Evolutionary conservation across 2,113 vertebrate genomes (phyloP), one percentile per base, ranked within the genome.

Genomic region (Platysteira castanea): DNA sequence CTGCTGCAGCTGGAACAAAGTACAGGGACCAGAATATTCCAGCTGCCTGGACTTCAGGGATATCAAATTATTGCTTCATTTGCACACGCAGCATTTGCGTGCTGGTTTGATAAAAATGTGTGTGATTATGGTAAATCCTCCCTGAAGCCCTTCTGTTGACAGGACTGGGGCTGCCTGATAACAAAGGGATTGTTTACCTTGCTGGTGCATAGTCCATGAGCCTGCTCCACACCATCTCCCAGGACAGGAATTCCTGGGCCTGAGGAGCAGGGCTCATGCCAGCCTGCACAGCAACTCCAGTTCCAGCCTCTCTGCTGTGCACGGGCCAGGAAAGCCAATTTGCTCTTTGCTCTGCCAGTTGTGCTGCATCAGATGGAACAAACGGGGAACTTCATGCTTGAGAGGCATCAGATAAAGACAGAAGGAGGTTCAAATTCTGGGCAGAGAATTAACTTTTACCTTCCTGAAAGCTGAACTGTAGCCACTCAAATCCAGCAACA

Each of bases 131-230:
- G 50, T 50, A 91, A 90, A 93, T 90, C 70, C 59, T 52, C 87
- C 84, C 67, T 31, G 42, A 87, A 95, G 74, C 35, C 37, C 30
- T 70, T 50, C 61, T 57, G 70, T 21, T 79, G 74, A 82, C 92
- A 87, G 56, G 17, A 26, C 73, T 93, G 94, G 77, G 63, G 63
- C 63, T 84, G 74, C 71, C 52, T 59, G 93, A 93, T 96, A 93
- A 88, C 82, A 93, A 90, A 94, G 59, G 50, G 70, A 63, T 37
- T 94, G 79, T 83, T 91, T 96, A 95, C 93, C 93, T 95, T 18
- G 30, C 67, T 47, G 16, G 46, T 19, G 71, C 84, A 67, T 13
- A 61, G 93, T n/a, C 76, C 27, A 1, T 28, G 53, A 60, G 67
- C 17, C 50, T 50, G 82, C 71, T 93, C 22, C 2, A 0, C 14